These are phyloP conservation scores for Artibeus lituratus DNA, from an alignment of 2,797 vertebrate species.

Conservation along the genomic window DNA sequence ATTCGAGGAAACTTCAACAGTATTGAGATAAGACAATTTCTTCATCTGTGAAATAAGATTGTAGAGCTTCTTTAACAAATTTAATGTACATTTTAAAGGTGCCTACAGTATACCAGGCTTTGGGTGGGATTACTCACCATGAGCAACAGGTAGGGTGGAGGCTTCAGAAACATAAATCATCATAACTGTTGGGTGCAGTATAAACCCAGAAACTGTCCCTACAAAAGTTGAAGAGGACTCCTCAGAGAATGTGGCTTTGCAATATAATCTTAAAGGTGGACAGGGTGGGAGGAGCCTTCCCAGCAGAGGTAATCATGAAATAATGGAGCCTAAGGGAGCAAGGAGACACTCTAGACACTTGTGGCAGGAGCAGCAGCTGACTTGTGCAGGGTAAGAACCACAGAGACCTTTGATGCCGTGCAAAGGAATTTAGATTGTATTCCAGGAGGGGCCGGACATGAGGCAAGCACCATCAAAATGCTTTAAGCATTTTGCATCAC, in stretches of 20 bases:
- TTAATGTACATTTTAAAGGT: background rate
- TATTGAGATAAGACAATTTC: background rate
- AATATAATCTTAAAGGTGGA: background rate
- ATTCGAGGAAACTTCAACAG: background rate
- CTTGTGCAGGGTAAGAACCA: background rate
- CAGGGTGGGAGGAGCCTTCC: background rate
- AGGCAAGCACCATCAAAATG: background rate
- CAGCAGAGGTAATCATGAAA: background rate
- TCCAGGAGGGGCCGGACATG: background rate
- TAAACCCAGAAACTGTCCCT: background rate
- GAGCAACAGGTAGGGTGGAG: background rate
- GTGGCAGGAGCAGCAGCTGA: background rate
- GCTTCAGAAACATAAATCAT: background rate
- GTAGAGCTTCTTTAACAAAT: background rate
- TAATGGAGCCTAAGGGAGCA: rapidly evolving
- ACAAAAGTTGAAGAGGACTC: background rate
- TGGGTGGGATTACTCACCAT: background rate
- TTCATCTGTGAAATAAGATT: background rate
- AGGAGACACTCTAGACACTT: background rate
- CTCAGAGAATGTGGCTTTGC: background rate
- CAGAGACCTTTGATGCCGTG: background rate
- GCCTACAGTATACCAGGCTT: background rate
- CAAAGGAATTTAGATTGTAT: background rate
- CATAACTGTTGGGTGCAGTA: background rate
- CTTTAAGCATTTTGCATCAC: background rate